Evolutionary conservation across 2,888 invertebrate genomes (phyloP).

Genomic region (Leptopilina myrica): DNA sequence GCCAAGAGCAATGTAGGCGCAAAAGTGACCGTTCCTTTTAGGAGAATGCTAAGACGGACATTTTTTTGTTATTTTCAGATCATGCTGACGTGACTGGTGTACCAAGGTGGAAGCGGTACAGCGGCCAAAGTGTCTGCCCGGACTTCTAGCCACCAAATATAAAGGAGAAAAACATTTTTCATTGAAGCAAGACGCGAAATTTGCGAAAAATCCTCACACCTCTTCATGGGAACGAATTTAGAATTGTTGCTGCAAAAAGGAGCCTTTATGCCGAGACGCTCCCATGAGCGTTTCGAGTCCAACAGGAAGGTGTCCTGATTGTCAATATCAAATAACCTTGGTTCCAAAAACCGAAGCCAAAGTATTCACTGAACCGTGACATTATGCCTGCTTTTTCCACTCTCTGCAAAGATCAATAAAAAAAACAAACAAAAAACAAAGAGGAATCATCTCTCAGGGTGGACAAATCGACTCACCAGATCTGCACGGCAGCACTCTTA

Average conservation of each 20-base stretch:
- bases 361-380: slow-evolving; percentile 30
- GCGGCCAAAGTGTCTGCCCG: not conserved
- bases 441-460: slow-evolving; percentile 4
- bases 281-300: slow-evolving; percentile 25
- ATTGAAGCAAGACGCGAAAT: slow-evolving; percentile 3
- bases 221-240: slow-evolving; percentile 33
- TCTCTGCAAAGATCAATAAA: not conserved
- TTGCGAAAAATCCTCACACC: not conserved
- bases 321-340: slow-evolving; percentile 42
- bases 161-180: not conserved
- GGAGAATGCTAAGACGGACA: slow-evolving; percentile 54
- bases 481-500: not conserved
- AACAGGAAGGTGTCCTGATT: slow-evolving; percentile 32
- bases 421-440: not conserved
- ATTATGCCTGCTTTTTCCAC: slow-evolving; percentile 25
- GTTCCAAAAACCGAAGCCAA: slow-evolving; percentile 30
- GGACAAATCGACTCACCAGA: slow-evolving; percentile 33
- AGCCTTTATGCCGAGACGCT: slow-evolving; percentile 1
- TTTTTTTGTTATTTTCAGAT: slow-evolving; percentile 59
- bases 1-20: slow-evolving; percentile 57
- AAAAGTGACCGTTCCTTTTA: slow-evolving; percentile 51
- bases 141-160: not conserved
- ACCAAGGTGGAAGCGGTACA: slow-evolving; percentile 60
- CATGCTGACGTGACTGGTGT: slow-evolving; percentile 59
- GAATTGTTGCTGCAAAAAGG: slow-evolving; percentile 1